Conservation (phyloP, 2,888 invertebrate species). For the Apodemia duryi region DNA sequence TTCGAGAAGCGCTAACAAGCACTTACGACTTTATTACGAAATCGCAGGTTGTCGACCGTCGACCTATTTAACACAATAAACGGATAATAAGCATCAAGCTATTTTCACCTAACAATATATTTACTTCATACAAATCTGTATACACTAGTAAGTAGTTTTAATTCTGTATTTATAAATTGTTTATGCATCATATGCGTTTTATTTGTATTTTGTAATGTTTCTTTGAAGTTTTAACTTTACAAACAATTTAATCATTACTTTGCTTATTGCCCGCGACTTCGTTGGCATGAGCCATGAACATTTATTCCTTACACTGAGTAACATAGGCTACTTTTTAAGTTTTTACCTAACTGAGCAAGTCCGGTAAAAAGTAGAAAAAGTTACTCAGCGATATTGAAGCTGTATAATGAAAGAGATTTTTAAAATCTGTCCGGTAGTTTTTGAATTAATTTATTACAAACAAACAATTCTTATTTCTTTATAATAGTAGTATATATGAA, state of each 20-base stretch:
- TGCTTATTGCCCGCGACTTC: no score
- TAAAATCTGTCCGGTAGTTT: no score
- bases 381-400: no score
- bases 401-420: no score
- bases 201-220: conserved; percentile 4
- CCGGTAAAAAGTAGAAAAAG: no score
- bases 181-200: not conserved
- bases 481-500: no score
- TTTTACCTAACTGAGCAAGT: no score
- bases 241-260: not conserved
- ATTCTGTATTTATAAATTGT: not conserved
- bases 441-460: no score
- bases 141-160: not conserved
- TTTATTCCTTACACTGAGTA: no score
- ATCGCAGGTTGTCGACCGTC: conserved; percentile 55
- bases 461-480: no score
- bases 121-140: not conserved
- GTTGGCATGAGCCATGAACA: no score
- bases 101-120: not conserved
- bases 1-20: conserved; percentile 25
- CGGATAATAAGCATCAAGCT: conserved; percentile 53
- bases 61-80: conserved; percentile 64
- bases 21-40: conserved; percentile 36
- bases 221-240: not conserved
- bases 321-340: no score